Evolutionary conservation across 1,140 invertebrate species (phyloP).

Genomic region (Drosophila arawakana): DNA sequence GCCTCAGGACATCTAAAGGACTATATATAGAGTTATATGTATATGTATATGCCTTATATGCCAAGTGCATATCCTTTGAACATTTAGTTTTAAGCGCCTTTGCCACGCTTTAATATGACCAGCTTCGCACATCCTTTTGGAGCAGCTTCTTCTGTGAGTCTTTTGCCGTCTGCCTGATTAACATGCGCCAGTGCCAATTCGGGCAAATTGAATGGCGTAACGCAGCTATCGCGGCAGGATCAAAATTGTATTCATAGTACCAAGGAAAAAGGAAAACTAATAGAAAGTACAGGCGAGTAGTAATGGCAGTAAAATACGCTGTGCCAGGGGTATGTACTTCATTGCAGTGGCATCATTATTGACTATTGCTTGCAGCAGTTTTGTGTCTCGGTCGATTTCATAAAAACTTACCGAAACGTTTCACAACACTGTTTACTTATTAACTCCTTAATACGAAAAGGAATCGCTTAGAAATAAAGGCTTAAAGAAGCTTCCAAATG

Average conservation of each 20-base stretch:
- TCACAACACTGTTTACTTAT: too few species aligned
- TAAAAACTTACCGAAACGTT: too few species aligned
- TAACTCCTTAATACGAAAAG: too few species aligned
- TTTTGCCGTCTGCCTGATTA: conserved; percentile 58
- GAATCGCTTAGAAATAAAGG: too few species aligned
- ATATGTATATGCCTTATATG: background rate
- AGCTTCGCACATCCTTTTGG: conserved; percentile 16
- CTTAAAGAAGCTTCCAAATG: too few species aligned
- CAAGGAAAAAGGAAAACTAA: background rate
- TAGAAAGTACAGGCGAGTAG: too few species aligned
- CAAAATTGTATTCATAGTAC: conserved; percentile 43
- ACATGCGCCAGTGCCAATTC: conserved; percentile 78
- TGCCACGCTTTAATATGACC: conserved; percentile 57
- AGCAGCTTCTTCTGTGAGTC: background rate
- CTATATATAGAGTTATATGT: too few species aligned
- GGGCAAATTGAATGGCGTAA: conserved; percentile 68
- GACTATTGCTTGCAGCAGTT: too few species aligned
- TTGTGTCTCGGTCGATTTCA: too few species aligned
- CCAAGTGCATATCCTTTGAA: conserved; percentile 1
- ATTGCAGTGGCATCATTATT: too few species aligned
- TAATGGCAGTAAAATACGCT: too few species aligned
- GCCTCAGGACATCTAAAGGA: conserved; percentile 26
- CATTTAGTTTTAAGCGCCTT: conserved; percentile 33
- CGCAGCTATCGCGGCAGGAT: conserved; percentile 50
- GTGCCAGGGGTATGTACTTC: too few species aligned